These are phyloP conservation scores for Sisor rabdophorus DNA, from an alignment of 2,113 vertebrate species.

Conservation along the genomic window DNA sequence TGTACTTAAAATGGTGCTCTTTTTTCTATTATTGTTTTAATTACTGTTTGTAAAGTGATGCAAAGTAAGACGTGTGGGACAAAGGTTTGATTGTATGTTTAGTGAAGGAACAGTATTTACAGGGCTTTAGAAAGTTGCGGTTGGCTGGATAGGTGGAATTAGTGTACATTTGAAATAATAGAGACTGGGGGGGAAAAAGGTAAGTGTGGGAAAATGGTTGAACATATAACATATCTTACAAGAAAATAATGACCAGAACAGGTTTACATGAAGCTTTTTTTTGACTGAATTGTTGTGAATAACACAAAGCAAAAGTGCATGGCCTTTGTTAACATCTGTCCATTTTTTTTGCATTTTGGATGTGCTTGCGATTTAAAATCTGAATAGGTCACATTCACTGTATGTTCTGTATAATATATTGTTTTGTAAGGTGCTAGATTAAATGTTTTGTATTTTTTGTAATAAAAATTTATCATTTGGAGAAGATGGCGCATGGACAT, in stretches of 20 bases:
- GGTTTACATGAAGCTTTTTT: constrained; percentile 7
- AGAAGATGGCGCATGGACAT: not conserved
- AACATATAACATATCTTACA: constrained; percentile 14
- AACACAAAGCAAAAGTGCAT: constrained; percentile 22
- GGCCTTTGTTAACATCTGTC: constrained; percentile 22
- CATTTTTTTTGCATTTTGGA: constrained; percentile 14
- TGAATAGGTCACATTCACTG: constrained; percentile 30
- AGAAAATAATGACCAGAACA: constrained; percentile 21
- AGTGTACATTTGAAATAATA: not conserved
- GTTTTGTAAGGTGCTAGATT: constrained; percentile 36
- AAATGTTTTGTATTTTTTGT: constrained; percentile 52
- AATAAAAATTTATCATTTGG: constrained; percentile 45
- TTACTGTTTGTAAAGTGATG: constrained; percentile 9
- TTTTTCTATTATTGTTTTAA: not conserved
- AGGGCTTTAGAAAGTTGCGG: constrained; percentile 18
- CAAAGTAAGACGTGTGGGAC: constrained; percentile 3
- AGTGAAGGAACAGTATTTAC: constrained; percentile 17
- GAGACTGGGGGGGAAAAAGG: constrained; percentile 8
- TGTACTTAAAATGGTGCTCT: constrained; percentile 32
- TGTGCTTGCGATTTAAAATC: constrained; percentile 35
- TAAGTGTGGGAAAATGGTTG: constrained; percentile 11
- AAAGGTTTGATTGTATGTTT: constrained; percentile 22
- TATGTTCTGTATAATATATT: constrained; percentile 39
- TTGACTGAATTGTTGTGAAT: constrained; percentile 16
- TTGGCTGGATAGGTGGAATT: not conserved